These are phyloP conservation scores for Pararge aegeria DNA, from an alignment of 1,140 invertebrate genomes.

Conservation along the genomic window DNA sequence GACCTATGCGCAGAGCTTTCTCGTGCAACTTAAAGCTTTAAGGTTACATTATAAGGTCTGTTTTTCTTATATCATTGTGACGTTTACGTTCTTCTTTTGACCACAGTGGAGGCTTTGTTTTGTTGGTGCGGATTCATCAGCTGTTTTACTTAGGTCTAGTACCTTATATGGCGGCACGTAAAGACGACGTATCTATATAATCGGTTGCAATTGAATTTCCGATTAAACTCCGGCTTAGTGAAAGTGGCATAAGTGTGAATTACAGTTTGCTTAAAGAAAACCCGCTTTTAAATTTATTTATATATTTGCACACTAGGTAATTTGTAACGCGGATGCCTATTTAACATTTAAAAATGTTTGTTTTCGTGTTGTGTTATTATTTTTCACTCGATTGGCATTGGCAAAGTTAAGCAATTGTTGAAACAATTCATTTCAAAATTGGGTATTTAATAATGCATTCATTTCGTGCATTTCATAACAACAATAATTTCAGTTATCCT, in stretches of 20 bases:
- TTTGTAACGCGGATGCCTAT: background rate
- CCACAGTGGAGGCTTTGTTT: constrained; percentile 49
- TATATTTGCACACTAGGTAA: background rate
- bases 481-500: too few relatives aligned
- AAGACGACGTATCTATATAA: constrained; percentile 50
- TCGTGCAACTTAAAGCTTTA: constrained; percentile 37
- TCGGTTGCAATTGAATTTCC: constrained; percentile 8
- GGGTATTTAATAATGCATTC: too few relatives aligned
- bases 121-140: constrained; percentile 70
- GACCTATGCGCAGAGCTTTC: constrained; percentile 50
- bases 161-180: constrained; percentile 45
- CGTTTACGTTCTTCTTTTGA: constrained; percentile 34
- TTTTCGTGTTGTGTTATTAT: too few relatives aligned
- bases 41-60: constrained; percentile 32
- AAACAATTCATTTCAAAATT: too few relatives aligned
- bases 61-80: constrained; percentile 24
- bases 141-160: constrained; percentile 65
- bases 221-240: background rate
- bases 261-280: too few relatives aligned
- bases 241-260: constrained; percentile 4
- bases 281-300: background rate
- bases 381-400: too few relatives aligned
- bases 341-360: too few relatives aligned
- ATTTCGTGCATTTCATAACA: too few relatives aligned
- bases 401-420: too few relatives aligned